Percentiles rank a stretch among this genome's conserved stretches.
Conservation (phyloP, 1,140 invertebrate genomes). For the Hetaerina americana region DNA sequence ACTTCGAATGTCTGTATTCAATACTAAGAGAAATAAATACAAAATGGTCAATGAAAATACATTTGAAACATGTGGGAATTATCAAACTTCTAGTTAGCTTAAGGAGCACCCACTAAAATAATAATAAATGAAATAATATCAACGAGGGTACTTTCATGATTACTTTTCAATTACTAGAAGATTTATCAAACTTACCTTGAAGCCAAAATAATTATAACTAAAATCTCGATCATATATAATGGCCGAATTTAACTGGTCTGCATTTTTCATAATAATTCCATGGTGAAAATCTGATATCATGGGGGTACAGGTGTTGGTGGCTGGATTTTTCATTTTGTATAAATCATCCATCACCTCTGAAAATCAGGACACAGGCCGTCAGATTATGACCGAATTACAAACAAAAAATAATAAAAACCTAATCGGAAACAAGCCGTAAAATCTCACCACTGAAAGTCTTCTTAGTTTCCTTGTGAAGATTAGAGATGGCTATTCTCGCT, state of each 20-base stretch:
- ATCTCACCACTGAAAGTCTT: constrained; percentile 71
- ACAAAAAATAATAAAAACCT: neutral
- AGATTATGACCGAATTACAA: constrained; percentile 3
- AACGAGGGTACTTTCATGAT: too few species aligned
- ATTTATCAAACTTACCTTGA: constrained; percentile 68
- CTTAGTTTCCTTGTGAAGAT: constrained; percentile 94
- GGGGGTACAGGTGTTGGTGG: constrained; percentile 53
- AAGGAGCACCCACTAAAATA: too few species aligned
- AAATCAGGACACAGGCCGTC: constrained; percentile 24
- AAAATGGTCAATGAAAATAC: too few species aligned
- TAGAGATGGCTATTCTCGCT: constrained; percentile 90
- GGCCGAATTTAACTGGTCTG: constrained; percentile 82
- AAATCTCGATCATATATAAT: constrained; percentile 98
- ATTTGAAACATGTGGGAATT: too few species aligned
- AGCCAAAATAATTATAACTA: constrained; percentile 96
- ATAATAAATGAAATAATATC: too few species aligned
- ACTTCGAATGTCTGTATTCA: too few species aligned
- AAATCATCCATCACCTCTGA: constrained; percentile 85
- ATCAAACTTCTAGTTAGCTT: too few species aligned
- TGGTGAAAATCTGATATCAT: constrained; percentile 79
- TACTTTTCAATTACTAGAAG: neutral
- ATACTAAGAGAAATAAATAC: too few species aligned
- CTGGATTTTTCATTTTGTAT: constrained; percentile 58
- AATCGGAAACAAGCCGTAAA: constrained; percentile 5
- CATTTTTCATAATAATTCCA: constrained; percentile 74